These are phyloP conservation scores for Laticauda colubrina DNA, from an alignment of 2,113 vertebrate genomes.

Conservation along the genomic window DNA sequence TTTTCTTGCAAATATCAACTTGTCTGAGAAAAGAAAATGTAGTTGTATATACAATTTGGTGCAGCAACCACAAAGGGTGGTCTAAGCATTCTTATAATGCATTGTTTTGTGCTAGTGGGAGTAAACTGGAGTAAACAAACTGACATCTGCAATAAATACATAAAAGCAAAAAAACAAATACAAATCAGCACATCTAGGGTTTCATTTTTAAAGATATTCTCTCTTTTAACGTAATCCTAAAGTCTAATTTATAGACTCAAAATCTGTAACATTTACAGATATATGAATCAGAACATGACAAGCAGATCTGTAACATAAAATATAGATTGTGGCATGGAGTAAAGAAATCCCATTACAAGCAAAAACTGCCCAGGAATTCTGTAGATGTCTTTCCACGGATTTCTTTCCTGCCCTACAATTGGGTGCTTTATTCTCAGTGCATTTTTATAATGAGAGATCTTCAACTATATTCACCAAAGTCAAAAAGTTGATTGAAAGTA, in stretches of 20 bases:
- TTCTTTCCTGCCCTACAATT: neutral
- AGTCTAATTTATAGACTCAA: neutral
- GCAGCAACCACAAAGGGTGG: neutral
- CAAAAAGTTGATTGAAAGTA: slow-evolving; percentile 24
- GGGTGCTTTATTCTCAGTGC: neutral
- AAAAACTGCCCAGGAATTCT: neutral
- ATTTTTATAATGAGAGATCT: slow-evolving; percentile 22
- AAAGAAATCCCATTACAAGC: too few relatives aligned
- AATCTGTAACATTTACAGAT: neutral
- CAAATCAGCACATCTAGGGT: neutral
- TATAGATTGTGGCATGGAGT: neutral
- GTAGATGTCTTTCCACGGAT: neutral
- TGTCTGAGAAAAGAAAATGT: neutral
- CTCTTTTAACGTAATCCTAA: neutral
- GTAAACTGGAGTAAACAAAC: neutral
- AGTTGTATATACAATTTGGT: neutral
- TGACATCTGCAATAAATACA: neutral
- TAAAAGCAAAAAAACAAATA: neutral
- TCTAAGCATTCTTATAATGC: neutral
- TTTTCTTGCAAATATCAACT: neutral
- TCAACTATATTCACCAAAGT: neutral
- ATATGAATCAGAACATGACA: neutral
- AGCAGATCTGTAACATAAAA: neutral
- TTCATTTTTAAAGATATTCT: neutral
- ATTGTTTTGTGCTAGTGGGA: neutral